A percentile compares a stretch with the other conserved stretches of the same genome.
Evolutionary conservation across 2,888 invertebrate species (phyloP).

Genomic region (Cremastobaeus sp.): DNA sequence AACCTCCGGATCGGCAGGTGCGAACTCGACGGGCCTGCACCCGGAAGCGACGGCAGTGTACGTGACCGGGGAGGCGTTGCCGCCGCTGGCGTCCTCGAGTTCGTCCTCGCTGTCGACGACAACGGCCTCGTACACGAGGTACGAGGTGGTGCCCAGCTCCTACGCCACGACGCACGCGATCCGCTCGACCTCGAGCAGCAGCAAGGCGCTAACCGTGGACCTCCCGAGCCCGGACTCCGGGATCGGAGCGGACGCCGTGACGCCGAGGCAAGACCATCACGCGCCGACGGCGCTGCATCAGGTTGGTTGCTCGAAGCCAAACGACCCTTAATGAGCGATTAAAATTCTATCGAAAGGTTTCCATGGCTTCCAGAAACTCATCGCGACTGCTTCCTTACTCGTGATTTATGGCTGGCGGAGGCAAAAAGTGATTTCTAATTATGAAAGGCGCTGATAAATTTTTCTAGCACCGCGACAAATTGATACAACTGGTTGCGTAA

Average conservation of each 20-base stretch:
- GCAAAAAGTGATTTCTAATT: too few species aligned
- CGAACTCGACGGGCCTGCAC: slow-evolving; percentile 70
- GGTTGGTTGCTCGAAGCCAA: too few species aligned
- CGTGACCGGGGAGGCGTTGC: slow-evolving; percentile 80
- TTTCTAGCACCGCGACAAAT: background rate
- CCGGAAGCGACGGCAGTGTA: slow-evolving; percentile 80
- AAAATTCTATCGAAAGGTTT: too few species aligned
- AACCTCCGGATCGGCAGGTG: slow-evolving; percentile 69
- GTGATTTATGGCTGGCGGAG: too few species aligned
- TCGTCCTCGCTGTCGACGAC: slow-evolving; percentile 82
- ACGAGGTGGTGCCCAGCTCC: slow-evolving; percentile 77
- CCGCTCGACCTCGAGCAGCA: slow-evolving; percentile 75
- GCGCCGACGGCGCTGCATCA: slow-evolving; percentile 91
- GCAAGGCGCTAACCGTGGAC: slow-evolving; percentile 90
- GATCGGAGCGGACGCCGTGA: slow-evolving; percentile 95
- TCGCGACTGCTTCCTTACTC: too few species aligned
- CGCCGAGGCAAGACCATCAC: slow-evolving; percentile 81
- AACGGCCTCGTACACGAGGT: slow-evolving; percentile 76
- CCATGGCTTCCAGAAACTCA: too few species aligned
- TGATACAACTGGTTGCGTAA: slow-evolving; percentile 2
- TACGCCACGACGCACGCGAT: slow-evolving; percentile 76
- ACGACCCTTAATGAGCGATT: too few species aligned
- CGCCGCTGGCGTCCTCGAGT: slow-evolving; percentile 79
- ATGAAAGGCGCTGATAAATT: too few species aligned
- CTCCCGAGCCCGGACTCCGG: slow-evolving; percentile 97